Conservation (phyloP, 2,797 vertebrate genomes). For the Coluber constrictor region DNA sequence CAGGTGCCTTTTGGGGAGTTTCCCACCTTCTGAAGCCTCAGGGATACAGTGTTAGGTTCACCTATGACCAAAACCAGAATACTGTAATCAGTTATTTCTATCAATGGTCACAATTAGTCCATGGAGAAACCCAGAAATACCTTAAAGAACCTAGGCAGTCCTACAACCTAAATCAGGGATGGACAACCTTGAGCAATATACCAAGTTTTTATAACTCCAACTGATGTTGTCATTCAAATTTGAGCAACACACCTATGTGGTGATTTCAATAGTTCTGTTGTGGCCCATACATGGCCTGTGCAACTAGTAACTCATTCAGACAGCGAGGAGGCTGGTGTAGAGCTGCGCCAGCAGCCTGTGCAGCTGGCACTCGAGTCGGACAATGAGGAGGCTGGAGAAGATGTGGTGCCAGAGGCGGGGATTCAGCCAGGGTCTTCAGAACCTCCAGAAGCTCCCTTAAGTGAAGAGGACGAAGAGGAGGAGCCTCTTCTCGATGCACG, state of each 20-base stretch:
- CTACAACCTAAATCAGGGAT: neutral
- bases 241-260: neutral
- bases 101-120: neutral
- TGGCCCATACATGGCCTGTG: too few species aligned
- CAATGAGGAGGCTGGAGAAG: too few species aligned
- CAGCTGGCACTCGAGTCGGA: too few species aligned
- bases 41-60: slow-evolving; percentile 9
- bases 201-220: neutral
- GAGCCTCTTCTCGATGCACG: too few species aligned
- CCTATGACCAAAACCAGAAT: neutral
- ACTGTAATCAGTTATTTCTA: neutral
- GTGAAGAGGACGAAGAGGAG: too few species aligned
- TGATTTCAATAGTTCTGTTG: neutral
- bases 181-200: neutral
- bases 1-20: slow-evolving; percentile 14
- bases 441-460: too few species aligned
- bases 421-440: too few species aligned
- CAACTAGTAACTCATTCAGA: too few species aligned
- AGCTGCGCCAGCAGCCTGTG: too few species aligned
- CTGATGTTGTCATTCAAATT: neutral
- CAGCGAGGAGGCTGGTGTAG: too few species aligned
- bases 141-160: neutral
- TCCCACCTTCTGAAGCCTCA: slow-evolving; percentile 16
- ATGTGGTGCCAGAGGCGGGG: too few species aligned
- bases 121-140: neutral